These are phyloP conservation scores for Ruditapes philippinarum DNA, from an alignment of 1,140 invertebrate species.

Conservation along the genomic window DNA sequence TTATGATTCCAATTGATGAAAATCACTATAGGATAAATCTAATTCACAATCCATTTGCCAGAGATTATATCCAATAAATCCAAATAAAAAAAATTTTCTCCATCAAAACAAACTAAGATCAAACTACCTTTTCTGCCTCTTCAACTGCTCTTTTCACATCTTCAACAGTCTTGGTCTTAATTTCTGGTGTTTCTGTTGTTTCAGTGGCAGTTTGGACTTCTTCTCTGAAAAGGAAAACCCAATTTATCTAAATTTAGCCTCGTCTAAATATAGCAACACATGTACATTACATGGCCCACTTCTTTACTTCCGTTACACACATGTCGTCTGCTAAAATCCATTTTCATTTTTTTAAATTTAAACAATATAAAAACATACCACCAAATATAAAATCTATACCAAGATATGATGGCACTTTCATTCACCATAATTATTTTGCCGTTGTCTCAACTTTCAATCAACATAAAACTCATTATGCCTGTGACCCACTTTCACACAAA, in stretches of 20 bases:
- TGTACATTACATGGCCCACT: neutral
- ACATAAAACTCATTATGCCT: constrained; percentile 31
- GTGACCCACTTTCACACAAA: constrained; percentile 44
- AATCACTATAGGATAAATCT: too few species aligned
- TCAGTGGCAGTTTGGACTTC: constrained; percentile 58
- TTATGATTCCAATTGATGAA: too few species aligned
- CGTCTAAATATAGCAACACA: constrained; percentile 11
- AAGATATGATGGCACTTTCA: too few species aligned
- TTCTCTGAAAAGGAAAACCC: constrained; percentile 54
- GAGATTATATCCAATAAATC: too few species aligned
- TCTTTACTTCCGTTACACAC: constrained; percentile 15
- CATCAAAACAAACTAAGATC: too few species aligned
- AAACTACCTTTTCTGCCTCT: constrained; percentile 57
- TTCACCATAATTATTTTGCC: too few species aligned
- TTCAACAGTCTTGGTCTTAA: constrained; percentile 59
- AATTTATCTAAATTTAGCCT: constrained; percentile 5
- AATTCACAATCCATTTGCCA: too few species aligned
- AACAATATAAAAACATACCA: too few species aligned
- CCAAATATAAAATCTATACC: too few species aligned
- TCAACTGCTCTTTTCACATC: constrained; percentile 63
- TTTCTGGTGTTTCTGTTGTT: constrained; percentile 57
- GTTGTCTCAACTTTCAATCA: neutral
- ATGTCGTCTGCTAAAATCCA: constrained; percentile 32
- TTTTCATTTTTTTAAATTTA: too few species aligned
- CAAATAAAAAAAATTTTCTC: too few species aligned